Evolutionary conservation across 2,888 invertebrate species (phyloP), one percentile per base, ranked within the genome.

Genomic region (Himalopsyche tibetana): DNA sequence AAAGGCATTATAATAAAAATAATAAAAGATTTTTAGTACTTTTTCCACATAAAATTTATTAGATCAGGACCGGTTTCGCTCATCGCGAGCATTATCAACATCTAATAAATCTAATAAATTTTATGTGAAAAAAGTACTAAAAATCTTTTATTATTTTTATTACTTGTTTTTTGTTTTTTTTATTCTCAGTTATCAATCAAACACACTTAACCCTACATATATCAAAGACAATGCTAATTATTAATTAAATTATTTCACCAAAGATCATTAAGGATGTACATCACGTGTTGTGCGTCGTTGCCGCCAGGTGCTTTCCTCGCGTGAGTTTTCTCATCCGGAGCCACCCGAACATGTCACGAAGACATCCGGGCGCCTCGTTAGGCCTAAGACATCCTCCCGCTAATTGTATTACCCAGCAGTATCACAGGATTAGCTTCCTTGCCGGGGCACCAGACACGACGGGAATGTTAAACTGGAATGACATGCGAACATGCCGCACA

Each of bases 201-300:
- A 51, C 15, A 51, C 12, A 51, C 45, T 51, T 11, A 51, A 51
- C 15, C 15, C 15, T 63, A 63, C 63, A 3, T 63, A 8, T 19
- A 63, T 63, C 19, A 19, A 63, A 63, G 28, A 19, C 63, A 63
- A 28, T 63, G 28, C 63, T 63, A 63, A 63, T 63, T 63, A 63
- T 28, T 63, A 63, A 63, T 63, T 63, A 63, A 63, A 63, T 63
- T 63, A 63, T 63, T 63, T 63, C 63, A 28, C 28, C 63, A 63
- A 63, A 63, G 63, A 63, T 63, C 63, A 11, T 63, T 63, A 63
- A 63, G 28, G 9, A 63, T 63, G n/a, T 63, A 28, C 8, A 28
- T 63, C 63, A 63, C 63, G 63, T 63, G 63, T 63, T 28, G 19
- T 28, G 19, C 63, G 63, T 28, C 15, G 63, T 19, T 19, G 28